Evolutionary conservation across 2,113 vertebrate genomes (phyloP).

Genomic region (Neolamprologus toae): DNA sequence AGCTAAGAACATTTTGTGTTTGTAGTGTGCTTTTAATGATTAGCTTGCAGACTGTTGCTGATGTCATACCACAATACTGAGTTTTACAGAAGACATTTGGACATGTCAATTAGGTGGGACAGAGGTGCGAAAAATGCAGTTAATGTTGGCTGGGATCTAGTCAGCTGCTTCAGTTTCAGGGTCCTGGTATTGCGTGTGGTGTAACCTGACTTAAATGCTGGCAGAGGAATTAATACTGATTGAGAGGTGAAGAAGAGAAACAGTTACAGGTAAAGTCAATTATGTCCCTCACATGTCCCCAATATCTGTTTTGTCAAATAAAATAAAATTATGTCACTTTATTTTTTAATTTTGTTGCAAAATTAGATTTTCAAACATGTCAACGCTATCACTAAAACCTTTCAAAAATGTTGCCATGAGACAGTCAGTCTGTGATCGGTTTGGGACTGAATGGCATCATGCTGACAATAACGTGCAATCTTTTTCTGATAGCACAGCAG

Average conservation of each 20-base stretch:
- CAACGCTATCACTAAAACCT: not conserved
- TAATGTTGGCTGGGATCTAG: not conserved
- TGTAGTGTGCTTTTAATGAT: not conserved
- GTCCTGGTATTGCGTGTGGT: not conserved
- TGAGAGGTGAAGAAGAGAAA: not conserved
- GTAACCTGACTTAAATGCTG: not conserved
- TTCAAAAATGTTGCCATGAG: not conserved
- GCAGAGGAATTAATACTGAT: not conserved
- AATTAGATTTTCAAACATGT: not conserved
- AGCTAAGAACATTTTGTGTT: not conserved
- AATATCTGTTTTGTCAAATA: not conserved
- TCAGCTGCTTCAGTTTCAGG: not conserved
- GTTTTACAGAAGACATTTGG: not conserved
- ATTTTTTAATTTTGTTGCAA: not conserved
- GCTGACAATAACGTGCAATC: not conserved
- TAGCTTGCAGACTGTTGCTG: not conserved
- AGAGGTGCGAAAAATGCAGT: not conserved
- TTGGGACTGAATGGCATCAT: not conserved
- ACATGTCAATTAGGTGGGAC: not conserved
- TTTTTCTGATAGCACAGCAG: not conserved
- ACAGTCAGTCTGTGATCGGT: not conserved
- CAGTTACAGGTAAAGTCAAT: not conserved
- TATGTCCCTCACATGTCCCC: not conserved
- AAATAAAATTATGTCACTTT: not conserved
- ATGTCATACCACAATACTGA: not conserved